These are phyloP conservation scores for Bombus ignitus DNA, from an alignment of 1,140 invertebrate genomes.

Conservation along the genomic window DNA sequence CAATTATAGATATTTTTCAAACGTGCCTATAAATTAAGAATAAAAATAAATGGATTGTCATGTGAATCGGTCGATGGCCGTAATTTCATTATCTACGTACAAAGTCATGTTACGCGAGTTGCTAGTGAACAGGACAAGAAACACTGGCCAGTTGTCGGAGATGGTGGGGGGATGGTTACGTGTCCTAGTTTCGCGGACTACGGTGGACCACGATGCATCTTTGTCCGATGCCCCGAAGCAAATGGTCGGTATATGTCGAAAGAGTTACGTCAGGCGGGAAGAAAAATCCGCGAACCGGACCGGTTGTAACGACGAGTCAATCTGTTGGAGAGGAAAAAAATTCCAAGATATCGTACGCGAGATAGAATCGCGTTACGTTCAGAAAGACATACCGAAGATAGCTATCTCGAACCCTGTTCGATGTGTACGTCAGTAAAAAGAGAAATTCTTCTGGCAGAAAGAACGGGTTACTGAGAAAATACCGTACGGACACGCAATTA, in stretches of 20 bases:
- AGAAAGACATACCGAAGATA: slow-evolving; percentile 29
- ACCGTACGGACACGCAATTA: not conserved
- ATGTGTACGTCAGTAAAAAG: not conserved
- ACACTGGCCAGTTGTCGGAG: not conserved
- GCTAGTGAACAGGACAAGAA: slow-evolving; percentile 13
- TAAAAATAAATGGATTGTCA: not conserved
- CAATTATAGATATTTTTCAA: not conserved
- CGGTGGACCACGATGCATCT: slow-evolving; percentile 61
- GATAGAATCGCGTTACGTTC: slow-evolving; percentile 40
- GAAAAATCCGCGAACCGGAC: slow-evolving; percentile 63
- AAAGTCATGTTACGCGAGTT: slow-evolving; percentile 18
- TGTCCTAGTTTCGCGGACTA: slow-evolving; percentile 61
- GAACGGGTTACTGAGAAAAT: slow-evolving; percentile 12
- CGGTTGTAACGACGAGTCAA: slow-evolving; percentile 66
- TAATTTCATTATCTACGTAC: slow-evolving; percentile 21
- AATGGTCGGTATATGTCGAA: slow-evolving; percentile 45
- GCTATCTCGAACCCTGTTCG: not conserved
- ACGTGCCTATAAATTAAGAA: not conserved
- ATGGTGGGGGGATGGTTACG: slow-evolving; percentile 32
- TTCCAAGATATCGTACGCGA: slow-evolving; percentile 40
- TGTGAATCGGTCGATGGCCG: not conserved
- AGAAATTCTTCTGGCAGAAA: slow-evolving; percentile 29
- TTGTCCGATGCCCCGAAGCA: slow-evolving; percentile 49
- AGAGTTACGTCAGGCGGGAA: slow-evolving; percentile 60
- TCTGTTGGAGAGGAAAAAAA: slow-evolving; percentile 34